These are phyloP conservation scores for Halictus ligatus DNA, from an alignment of 2,888 invertebrate species.

Conservation along the genomic window DNA sequence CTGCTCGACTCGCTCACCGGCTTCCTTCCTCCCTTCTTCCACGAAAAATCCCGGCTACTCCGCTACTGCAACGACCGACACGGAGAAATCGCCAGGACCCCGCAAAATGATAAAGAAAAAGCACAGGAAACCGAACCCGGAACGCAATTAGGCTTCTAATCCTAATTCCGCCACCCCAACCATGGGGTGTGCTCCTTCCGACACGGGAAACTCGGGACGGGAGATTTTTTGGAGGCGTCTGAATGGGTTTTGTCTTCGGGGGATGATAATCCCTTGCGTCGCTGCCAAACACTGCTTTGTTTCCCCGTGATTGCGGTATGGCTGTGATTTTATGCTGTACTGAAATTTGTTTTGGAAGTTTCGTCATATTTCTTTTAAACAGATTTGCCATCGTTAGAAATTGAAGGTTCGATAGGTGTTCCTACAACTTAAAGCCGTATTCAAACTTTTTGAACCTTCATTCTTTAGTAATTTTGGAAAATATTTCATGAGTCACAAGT, in stretches of 20 bases:
- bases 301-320: neutral
- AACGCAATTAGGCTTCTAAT: conserved; percentile 50
- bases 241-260: neutral
- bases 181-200: conserved; percentile 9
- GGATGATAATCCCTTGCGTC: conserved; percentile 3
- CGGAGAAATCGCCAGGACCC: conserved; percentile 39
- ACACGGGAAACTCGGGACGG: conserved; percentile 1
- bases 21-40: conserved; percentile 34
- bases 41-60: conserved; percentile 41
- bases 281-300: neutral
- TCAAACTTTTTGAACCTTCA: no score
- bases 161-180: conserved; percentile 19
- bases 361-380: no score
- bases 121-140: conserved; percentile 22
- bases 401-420: no score
- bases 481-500: no score
- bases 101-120: conserved; percentile 45
- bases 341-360: no score
- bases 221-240: conserved; percentile 2
- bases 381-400: no score
- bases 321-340: neutral
- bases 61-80: neutral
- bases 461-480: no score
- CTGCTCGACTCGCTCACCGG: conserved; percentile 65
- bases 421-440: no score